A percentile compares a stretch with the other conserved stretches of the same genome.
Conservation (phyloP, 1,140 invertebrate species). For the Drosophila equinoxialis region DNA sequence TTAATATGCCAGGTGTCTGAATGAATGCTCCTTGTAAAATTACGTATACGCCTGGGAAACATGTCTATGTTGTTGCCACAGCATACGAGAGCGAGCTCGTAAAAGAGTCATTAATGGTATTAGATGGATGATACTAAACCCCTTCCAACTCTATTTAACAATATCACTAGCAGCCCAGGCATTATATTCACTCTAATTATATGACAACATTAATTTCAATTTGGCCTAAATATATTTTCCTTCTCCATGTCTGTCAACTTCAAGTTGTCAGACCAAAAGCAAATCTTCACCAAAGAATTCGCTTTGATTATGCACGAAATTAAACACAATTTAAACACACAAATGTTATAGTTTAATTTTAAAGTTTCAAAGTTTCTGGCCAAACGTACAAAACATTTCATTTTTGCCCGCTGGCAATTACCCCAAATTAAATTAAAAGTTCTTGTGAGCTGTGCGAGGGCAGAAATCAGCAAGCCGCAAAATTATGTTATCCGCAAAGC, state of each 20-base stretch:
- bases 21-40: slow-evolving; percentile 38
- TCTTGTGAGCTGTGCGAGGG: slow-evolving; percentile 35
- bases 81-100: slow-evolving; percentile 39
- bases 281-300: too few species aligned
- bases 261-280: neutral
- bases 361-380: slow-evolving; percentile 2
- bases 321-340: too few species aligned
- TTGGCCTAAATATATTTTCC: neutral
- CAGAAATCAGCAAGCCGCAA: slow-evolving; percentile 62
- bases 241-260: slow-evolving; percentile 27
- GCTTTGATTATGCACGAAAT: too few species aligned
- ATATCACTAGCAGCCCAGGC: slow-evolving; percentile 29
- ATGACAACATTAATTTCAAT: slow-evolving; percentile 42
- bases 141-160: slow-evolving; percentile 44
- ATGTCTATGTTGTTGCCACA: neutral
- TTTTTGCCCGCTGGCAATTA: slow-evolving; percentile 54
- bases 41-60: slow-evolving; percentile 34
- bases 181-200: slow-evolving; percentile 58
- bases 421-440: slow-evolving; percentile 69
- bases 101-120: slow-evolving; percentile 42
- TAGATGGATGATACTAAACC: slow-evolving; percentile 23
- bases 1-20: slow-evolving; percentile 39
- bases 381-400: slow-evolving; percentile 4
- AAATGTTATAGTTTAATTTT: slow-evolving; percentile 27
- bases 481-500: slow-evolving; percentile 23